Evolutionary conservation across 2,888 invertebrate species (phyloP).

Genomic region (Neoscelio sp.): DNA sequence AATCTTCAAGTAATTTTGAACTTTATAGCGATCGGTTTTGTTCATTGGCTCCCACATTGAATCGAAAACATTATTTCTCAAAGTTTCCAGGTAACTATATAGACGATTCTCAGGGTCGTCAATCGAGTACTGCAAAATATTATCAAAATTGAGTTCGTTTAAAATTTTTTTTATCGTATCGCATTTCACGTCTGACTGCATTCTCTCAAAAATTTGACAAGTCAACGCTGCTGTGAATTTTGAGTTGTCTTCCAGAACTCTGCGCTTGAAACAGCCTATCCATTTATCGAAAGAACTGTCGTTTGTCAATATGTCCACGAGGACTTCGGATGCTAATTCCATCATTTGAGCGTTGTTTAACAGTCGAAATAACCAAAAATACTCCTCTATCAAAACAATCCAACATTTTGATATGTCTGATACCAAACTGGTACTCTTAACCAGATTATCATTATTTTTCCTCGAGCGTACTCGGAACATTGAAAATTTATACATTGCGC

Average conservation of each 20-base stretch:
- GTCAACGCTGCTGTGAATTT: conserved; percentile 27
- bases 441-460: not conserved
- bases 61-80: conserved; percentile 9
- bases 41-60: conserved; percentile 19
- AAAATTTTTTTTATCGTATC: conserved; percentile 22
- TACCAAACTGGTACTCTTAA: not conserved
- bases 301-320: not conserved
- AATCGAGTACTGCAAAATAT: not conserved
- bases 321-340: conserved; percentile 24
- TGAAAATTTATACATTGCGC: conserved; percentile 65
- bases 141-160: conserved; percentile 20
- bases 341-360: conserved; percentile 23
- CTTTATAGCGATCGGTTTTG: not conserved
- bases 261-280: conserved; percentile 1
- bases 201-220: conserved; percentile 23
- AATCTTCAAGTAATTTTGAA: conserved; percentile 43
- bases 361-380: not conserved
- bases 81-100: not conserved
- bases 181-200: conserved; percentile 21
- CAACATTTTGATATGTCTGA: conserved; percentile 8
- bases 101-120: conserved; percentile 23
- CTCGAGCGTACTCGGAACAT: not conserved
- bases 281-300: not conserved
- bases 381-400: conserved; percentile 13
- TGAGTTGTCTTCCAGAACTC: conserved; percentile 14